Evolutionary conservation across 2,113 vertebrate species (phyloP).

Genomic region (Carassius auratus): DNA sequence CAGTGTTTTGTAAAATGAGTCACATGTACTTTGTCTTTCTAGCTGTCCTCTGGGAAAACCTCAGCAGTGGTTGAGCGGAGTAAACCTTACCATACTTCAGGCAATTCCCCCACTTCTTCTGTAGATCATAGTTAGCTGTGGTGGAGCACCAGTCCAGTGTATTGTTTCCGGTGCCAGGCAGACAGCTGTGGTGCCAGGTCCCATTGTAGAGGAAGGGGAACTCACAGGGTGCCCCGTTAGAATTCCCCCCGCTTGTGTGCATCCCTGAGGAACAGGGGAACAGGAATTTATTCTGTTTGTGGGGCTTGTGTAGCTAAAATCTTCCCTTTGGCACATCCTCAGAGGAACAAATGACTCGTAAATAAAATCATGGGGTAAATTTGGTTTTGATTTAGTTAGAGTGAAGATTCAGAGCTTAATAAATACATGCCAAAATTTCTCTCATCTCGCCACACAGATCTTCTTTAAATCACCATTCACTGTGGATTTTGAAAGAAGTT

Average conservation of each 20-base stretch:
- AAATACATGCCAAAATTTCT: neutral
- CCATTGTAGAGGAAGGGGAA: constrained; percentile 87
- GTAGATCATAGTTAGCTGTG: constrained; percentile 75
- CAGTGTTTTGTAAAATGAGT: constrained; percentile 13
- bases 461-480: neutral
- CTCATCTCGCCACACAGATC: neutral
- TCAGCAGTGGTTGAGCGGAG: neutral
- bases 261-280: constrained; percentile 68
- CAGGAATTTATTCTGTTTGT: neutral
- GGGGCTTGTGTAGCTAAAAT: neutral
- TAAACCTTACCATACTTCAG: constrained; percentile 80
- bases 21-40: neutral
- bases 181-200: constrained; percentile 87
- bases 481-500: no score
- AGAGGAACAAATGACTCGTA: neutral
- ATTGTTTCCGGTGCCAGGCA: constrained; percentile 60
- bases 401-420: no score
- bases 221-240: constrained; percentile 84
- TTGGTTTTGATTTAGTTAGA: neutral
- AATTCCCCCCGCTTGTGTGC: constrained; percentile 85
- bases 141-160: constrained; percentile 85
- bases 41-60: neutral
- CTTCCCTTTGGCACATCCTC: neutral
- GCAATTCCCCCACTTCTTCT: constrained; percentile 84
- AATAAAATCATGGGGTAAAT: neutral